phyloP scores from a whole-genome alignment of 2,113 vertebrate genomes.

The Pedionomus torquatus region DNA sequence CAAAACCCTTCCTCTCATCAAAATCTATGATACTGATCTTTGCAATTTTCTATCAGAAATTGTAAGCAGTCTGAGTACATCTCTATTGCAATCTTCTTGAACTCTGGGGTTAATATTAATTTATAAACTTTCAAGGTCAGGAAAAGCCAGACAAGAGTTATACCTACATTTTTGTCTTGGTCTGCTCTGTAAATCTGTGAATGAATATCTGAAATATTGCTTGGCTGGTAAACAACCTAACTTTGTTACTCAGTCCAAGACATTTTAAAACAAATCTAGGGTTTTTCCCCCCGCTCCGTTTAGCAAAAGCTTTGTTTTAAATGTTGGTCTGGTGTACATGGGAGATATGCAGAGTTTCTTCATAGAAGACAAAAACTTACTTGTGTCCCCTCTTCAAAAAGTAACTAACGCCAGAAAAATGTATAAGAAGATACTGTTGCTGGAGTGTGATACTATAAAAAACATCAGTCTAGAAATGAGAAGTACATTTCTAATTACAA shows the following conservation, averaged over 20 bases:
- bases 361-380: not conserved
- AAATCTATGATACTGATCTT: conserved; percentile 5
- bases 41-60: not conserved
- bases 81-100: not conserved
- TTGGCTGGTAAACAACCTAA: not conserved
- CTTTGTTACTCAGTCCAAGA: not conserved
- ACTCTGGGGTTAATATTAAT: not conserved
- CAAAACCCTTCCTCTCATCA: not conserved
- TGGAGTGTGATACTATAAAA: not conserved
- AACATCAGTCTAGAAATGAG: not conserved
- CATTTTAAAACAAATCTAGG: not conserved
- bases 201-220: not conserved
- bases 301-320: not conserved
- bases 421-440: not conserved
- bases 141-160: not conserved
- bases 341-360: not conserved
- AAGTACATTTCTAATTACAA: not conserved
- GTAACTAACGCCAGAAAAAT: not conserved
- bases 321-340: not conserved
- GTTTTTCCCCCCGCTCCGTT: not conserved
- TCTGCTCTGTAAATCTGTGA: not conserved
- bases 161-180: not conserved
- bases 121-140: not conserved
- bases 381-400: not conserved
- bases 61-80: not conserved